Evolutionary conservation across 2,113 vertebrate species (phyloP).

Genomic region (Desmodus rotundus): DNA sequence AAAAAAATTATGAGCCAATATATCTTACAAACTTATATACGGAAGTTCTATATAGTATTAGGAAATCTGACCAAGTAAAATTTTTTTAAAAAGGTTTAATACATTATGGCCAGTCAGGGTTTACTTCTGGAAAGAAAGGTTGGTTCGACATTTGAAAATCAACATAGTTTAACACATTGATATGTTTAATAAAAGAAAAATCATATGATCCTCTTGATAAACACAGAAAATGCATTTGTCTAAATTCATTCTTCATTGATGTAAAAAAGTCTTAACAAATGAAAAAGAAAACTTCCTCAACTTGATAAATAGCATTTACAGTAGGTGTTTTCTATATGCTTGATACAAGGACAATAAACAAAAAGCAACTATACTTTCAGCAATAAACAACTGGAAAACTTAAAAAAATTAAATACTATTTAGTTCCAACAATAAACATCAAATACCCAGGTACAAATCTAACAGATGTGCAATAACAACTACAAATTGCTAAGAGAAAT

Average conservation of each 20-base stretch:
- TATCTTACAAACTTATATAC: neutral
- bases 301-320: neutral
- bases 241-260: neutral
- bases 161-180: neutral
- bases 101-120: neutral
- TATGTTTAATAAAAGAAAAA: neutral
- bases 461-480: neutral
- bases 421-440: neutral
- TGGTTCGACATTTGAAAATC: neutral
- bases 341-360: neutral
- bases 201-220: neutral
- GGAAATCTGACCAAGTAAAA: neutral
- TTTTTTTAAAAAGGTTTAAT: neutral
- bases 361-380: neutral
- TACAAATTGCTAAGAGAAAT: neutral
- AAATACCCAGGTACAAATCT: neutral
- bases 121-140: neutral
- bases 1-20: neutral
- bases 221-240: neutral
- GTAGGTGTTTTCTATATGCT: neutral
- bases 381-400: neutral
- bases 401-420: neutral
- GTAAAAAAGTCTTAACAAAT: neutral
- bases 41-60: neutral
- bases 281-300: neutral